Evolutionary conservation across 2,113 vertebrate species (phyloP).

Genomic region (Stigmatopora nigra): DNA sequence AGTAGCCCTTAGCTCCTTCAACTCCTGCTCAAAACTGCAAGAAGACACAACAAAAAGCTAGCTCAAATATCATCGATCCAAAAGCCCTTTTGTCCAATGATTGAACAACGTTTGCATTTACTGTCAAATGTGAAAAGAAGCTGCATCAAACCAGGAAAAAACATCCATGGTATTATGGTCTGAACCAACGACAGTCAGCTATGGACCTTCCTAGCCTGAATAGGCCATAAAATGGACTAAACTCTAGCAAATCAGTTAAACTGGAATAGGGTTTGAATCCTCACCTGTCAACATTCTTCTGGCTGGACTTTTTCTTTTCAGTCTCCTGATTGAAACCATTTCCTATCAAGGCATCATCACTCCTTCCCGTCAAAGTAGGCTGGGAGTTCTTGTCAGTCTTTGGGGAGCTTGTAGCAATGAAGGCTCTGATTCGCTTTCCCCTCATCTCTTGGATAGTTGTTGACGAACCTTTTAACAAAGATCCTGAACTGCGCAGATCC

Average conservation of each 20-base stretch:
- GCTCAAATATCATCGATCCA: background rate
- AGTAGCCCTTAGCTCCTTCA: slow-evolving; percentile 76
- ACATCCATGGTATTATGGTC: too few species aligned
- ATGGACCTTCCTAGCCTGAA: background rate
- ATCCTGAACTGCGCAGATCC: slow-evolving; percentile 62
- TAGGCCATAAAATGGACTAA: background rate
- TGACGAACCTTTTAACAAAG: slow-evolving; percentile 14
- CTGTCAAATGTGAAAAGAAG: too few species aligned
- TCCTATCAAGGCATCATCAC: slow-evolving; percentile 5
- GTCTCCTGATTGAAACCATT: slow-evolving; percentile 15
- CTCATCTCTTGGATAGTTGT: slow-evolving; percentile 39
- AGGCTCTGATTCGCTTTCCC: slow-evolving; percentile 39
- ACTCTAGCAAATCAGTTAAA: background rate
- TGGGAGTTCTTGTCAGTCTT: slow-evolving; percentile 12
- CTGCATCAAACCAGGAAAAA: too few species aligned
- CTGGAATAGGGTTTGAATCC: background rate
- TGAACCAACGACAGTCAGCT: too few species aligned
- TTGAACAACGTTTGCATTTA: background rate
- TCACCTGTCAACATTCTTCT: slow-evolving; percentile 50
- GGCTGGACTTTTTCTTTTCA: slow-evolving; percentile 24
- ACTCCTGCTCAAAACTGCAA: slow-evolving; percentile 79
- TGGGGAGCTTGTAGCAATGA: slow-evolving; percentile 3
- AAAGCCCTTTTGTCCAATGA: background rate
- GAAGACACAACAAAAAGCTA: slow-evolving; percentile 6
- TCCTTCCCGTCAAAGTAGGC: slow-evolving; percentile 10